Conservation (phyloP, 2,797 vertebrate genomes). For the Xiphorhynchus erythropygius region DNA sequence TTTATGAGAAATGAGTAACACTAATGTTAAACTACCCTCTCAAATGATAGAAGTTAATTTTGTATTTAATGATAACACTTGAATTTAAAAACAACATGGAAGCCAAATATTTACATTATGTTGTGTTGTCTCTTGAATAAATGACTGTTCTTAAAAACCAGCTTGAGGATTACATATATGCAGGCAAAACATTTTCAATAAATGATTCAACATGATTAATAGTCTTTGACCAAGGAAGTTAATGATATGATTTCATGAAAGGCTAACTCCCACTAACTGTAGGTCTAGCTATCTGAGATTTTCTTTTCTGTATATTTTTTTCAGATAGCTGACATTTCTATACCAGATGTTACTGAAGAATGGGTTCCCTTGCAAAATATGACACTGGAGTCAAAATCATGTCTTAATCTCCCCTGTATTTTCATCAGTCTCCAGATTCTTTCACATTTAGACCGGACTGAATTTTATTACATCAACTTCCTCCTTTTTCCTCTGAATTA, state of each 20-base stretch:
- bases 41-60: not conserved
- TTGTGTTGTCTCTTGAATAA: conserved; percentile 3
- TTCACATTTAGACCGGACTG: not conserved
- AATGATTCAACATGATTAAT: conserved; percentile 47
- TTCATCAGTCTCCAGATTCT: accelerated
- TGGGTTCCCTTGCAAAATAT: not conserved
- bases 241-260: conserved; percentile 46
- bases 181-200: not conserved
- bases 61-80: not conserved
- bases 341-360: accelerated
- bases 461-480: not conserved
- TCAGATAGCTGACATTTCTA: not conserved
- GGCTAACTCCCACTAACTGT: not conserved
- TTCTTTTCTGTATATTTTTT: not conserved
- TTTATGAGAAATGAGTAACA: not conserved
- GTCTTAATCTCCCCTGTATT: not conserved
- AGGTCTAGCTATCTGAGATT: not conserved
- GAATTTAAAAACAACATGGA: not conserved
- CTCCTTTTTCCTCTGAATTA: not conserved
- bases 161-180: not conserved
- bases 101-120: not conserved
- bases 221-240: not conserved
- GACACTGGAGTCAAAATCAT: not conserved
- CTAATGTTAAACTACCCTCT: not conserved
- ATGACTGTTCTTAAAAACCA: not conserved